phyloP scores from a whole-genome alignment of 2,113 vertebrate genomes.

The Callospermophilus lateralis region DNA sequence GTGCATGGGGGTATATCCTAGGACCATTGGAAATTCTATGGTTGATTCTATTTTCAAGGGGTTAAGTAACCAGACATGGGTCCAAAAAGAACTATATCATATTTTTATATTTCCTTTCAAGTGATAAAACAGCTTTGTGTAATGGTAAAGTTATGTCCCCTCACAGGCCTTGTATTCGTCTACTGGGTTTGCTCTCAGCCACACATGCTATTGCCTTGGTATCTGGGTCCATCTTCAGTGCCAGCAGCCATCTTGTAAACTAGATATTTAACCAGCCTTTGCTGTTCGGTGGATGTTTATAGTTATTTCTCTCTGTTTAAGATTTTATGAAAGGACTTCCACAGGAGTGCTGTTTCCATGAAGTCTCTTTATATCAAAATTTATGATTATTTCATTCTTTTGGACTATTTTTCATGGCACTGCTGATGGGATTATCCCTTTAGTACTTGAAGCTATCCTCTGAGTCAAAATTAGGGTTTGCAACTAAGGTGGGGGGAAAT shows the following conservation, averaged over 20 bases:
- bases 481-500: conserved; percentile 15
- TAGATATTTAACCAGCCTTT: not conserved
- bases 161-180: rapidly evolving
- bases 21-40: conserved; percentile 3
- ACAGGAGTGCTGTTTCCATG: not conserved
- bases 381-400: conserved; percentile 3
- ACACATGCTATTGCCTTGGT: not conserved
- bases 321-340: not conserved
- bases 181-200: not conserved
- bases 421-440: conserved; percentile 35
- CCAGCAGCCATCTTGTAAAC: conserved; percentile 11
- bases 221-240: not conserved
- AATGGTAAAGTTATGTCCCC: not conserved
- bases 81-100: conserved; percentile 25
- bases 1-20: not conserved
- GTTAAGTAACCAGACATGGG: not conserved
- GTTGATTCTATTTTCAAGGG: not conserved
- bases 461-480: conserved; percentile 57
- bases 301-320: not conserved
- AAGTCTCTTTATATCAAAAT: not conserved
- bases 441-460: not conserved
- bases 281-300: not conserved
- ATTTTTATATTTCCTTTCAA: not conserved
- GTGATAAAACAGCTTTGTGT: conserved; percentile 37
- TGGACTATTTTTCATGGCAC: not conserved